phyloP scores from a whole-genome alignment of 2,113 vertebrate genomes.

The Odontesthes bonariensis region DNA sequence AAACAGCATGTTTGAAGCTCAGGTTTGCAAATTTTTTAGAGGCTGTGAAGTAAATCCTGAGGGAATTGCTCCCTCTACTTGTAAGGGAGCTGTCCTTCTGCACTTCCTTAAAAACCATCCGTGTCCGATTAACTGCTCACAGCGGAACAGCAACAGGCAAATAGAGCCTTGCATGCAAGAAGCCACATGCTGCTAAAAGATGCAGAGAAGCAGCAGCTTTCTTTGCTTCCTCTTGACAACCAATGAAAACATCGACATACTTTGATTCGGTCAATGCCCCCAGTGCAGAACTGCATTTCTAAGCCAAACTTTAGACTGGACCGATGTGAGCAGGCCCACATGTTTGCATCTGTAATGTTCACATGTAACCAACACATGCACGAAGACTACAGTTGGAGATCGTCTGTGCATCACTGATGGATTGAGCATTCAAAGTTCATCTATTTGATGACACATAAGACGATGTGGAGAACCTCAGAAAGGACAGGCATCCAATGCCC shows the following conservation, averaged over 20 bases:
- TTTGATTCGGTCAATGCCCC: neutral
- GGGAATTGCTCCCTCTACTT: neutral
- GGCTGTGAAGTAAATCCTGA: neutral
- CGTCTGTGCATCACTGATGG: neutral
- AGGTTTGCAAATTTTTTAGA: slow-evolving; percentile 1
- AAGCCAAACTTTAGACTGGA: neutral
- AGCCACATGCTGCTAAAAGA: slow-evolving; percentile 60
- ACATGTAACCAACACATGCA: neutral
- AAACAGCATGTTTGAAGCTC: neutral
- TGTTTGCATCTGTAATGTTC: neutral
- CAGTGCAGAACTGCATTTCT: neutral
- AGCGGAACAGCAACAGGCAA: slow-evolving; percentile 42
- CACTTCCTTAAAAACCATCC: slow-evolving; percentile 19
- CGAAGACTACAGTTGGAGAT: neutral
- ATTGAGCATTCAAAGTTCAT: neutral
- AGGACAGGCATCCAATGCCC: slow-evolving; percentile 15
- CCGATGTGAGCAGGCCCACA: too few relatives aligned
- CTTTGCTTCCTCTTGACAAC: neutral
- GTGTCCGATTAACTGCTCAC: neutral
- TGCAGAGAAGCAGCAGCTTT: slow-evolving; percentile 33
- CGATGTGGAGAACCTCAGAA: slow-evolving; percentile 17
- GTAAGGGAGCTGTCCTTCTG: neutral
- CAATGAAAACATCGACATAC: too few relatives aligned
- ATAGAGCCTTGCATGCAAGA: slow-evolving; percentile 45
- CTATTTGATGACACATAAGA: slow-evolving; percentile 3